A percentile compares a stretch with the other conserved stretches of the same genome.
Evolutionary conservation across 2,888 invertebrate genomes (phyloP).

Genomic region (Ophonus ardosiacus): DNA sequence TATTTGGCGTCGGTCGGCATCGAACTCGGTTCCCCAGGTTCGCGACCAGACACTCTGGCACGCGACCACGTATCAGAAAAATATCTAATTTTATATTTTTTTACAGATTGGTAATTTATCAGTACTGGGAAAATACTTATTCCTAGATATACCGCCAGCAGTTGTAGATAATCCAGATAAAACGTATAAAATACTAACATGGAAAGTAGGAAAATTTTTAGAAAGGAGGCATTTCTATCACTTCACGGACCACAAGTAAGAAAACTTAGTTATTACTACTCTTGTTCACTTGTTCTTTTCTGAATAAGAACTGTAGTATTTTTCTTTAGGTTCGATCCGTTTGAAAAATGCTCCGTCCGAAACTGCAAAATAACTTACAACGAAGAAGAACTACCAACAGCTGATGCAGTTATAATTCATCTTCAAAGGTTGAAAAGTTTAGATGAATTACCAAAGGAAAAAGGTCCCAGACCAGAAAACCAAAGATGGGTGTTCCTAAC

Average conservation of each 20-base stretch:
- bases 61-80: no score
- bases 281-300: neutral
- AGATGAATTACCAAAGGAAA: constrained; percentile 77
- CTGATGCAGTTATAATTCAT: constrained; percentile 83
- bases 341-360: constrained; percentile 79
- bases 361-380: constrained; percentile 81
- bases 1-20: no score
- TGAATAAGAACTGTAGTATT: neutral
- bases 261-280: neutral
- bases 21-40: no score
- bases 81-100: neutral
- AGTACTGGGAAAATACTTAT: constrained; percentile 74
- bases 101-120: constrained; percentile 72
- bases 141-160: constrained; percentile 72
- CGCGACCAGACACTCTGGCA: no score
- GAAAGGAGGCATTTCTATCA: constrained; percentile 78
- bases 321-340: constrained; percentile 76
- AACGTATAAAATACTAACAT: constrained; percentile 78
- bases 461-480: constrained; percentile 72
- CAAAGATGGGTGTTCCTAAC: constrained; percentile 85
- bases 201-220: constrained; percentile 79
- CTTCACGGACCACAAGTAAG: constrained; percentile 74
- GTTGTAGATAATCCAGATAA: constrained; percentile 67
- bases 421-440: constrained; percentile 76
- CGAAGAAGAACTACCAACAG: constrained; percentile 74